A percentile compares a stretch with the other conserved stretches of the same genome.
Evolutionary conservation across 2,113 vertebrate genomes (phyloP).

Genomic region (Clarias gariepinus): DNA sequence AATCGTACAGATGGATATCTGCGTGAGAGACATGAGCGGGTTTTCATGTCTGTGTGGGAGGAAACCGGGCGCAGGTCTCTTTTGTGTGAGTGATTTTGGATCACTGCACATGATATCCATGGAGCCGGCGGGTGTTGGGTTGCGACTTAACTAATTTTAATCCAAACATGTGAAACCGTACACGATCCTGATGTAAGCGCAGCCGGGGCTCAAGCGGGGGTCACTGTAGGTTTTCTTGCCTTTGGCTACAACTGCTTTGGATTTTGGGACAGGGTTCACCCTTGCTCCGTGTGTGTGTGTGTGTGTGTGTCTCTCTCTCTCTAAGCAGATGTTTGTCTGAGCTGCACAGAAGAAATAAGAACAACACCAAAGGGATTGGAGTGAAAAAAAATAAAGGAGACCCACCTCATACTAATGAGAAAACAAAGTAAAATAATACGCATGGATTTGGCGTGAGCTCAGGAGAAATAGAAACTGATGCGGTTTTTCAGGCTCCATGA

Average conservation of each 20-base stretch:
- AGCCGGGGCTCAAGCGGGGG: slow-evolving; percentile 88
- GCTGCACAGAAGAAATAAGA: slow-evolving; percentile 98
- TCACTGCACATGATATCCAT: slow-evolving; percentile 89
- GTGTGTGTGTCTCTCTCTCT: slow-evolving; percentile 68
- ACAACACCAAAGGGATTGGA: slow-evolving; percentile 82
- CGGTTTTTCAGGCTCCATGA: slow-evolving; percentile 21
- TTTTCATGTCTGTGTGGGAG: slow-evolving; percentile 64
- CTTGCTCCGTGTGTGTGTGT: not conserved
- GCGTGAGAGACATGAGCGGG: slow-evolving; percentile 50
- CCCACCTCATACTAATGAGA: slow-evolving; percentile 75
- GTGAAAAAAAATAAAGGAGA: slow-evolving; percentile 69
- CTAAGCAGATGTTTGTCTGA: slow-evolving; percentile 99
- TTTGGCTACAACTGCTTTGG: slow-evolving; percentile 89
- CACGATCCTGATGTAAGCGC: slow-evolving; percentile 94
- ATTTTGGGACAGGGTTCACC: slow-evolving; percentile 94
- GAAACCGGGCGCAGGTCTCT: slow-evolving; percentile 64
- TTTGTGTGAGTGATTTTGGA: slow-evolving; percentile 80
- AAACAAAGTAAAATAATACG: slow-evolving; percentile 57
- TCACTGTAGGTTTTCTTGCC: slow-evolving; percentile 93
- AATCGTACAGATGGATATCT: slow-evolving; percentile 60
- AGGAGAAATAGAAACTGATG: slow-evolving; percentile 30
- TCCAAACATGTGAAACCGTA: slow-evolving; percentile 98
- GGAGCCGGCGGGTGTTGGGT: slow-evolving; percentile 86
- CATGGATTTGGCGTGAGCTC: slow-evolving; percentile 32
- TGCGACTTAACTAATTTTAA: slow-evolving; percentile 99